A percentile compares a stretch with the other conserved stretches of the same genome.
Evolutionary conservation across 2,797 vertebrate species (phyloP).

Genomic region (Phataginus tricuspis): DNA sequence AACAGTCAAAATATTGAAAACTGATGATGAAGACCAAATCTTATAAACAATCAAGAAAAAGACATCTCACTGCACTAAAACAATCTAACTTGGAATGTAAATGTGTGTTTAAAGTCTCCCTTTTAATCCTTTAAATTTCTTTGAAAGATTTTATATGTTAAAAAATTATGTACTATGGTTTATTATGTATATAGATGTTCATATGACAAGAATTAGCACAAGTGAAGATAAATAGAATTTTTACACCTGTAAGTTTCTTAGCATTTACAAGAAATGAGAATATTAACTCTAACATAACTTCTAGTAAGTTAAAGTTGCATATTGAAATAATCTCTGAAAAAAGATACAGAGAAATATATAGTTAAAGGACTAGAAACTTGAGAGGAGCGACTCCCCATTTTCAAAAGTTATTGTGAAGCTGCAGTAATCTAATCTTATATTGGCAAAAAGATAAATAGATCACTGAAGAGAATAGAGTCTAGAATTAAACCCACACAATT

Average conservation of each 20-base stretch:
- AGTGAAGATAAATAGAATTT: neutral
- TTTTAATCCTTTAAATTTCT: neutral
- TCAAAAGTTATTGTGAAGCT: neutral
- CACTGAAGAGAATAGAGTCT: neutral
- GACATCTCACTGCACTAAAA: neutral
- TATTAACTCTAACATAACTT: neutral
- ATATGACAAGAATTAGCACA: neutral
- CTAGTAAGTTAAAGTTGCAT: neutral
- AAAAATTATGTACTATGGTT: neutral
- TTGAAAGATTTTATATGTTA: neutral
- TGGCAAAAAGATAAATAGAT: neutral
- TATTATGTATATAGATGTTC: neutral
- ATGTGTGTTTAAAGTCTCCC: neutral
- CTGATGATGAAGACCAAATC: neutral
- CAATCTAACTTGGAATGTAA: neutral
- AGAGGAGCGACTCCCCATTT: neutral
- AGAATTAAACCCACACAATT: neutral
- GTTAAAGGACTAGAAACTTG: neutral
- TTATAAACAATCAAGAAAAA: neutral
- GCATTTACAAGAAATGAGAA: neutral
- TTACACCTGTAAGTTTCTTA: neutral
- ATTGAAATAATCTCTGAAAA: neutral
- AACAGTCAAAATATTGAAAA: neutral
- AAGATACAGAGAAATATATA: neutral
- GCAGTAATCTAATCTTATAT: neutral